A percentile compares a stretch with the other conserved stretches of the same genome.
phyloP scores from a whole-genome alignment of 1,140 invertebrate species.

The Diorhabda sublineata region DNA sequence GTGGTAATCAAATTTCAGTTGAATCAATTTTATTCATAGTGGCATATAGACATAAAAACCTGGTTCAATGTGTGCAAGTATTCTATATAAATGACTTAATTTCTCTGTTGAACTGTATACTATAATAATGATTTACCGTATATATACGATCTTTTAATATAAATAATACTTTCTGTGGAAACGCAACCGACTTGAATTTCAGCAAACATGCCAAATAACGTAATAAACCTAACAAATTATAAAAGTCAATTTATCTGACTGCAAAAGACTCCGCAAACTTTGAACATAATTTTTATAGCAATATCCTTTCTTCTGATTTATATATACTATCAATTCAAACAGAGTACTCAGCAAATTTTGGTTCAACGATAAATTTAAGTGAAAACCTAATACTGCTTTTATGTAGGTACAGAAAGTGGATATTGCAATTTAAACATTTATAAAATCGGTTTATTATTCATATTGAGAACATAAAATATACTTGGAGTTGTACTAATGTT shows the following conservation, averaged over 20 bases:
- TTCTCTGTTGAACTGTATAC: no score
- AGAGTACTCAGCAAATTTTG: conserved; percentile 43
- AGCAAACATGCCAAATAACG: conserved; percentile 35
- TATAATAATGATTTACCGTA: no score
- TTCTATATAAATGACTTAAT: no score
- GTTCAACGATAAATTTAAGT: conserved; percentile 37
- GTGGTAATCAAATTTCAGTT: no score
- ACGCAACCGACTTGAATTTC: conserved; percentile 29
- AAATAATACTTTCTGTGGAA: conserved; percentile 28
- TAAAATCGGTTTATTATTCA: conserved; percentile 8
- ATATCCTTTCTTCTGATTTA: conserved; percentile 43
- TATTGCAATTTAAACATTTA: conserved; percentile 33
- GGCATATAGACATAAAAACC: no score
- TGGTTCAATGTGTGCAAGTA: no score
- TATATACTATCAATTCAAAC: conserved; percentile 41
- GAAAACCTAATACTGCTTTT: conserved; percentile 32
- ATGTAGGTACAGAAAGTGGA: conserved; percentile 35
- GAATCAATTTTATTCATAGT: no score
- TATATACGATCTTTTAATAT: no score
- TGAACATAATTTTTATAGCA: conserved; percentile 42
- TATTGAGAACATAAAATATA: not conserved
- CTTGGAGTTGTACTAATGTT: not conserved
- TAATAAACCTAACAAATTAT: conserved; percentile 43
- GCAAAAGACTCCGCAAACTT: conserved; percentile 42
- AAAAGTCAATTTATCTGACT: conserved; percentile 43